Evolutionary conservation across 30 jellyfish, hydroid and myxozoan species (phyloP), one percentile per base, ranked within the genome.

Genomic region (Chironex yamaguchii): DNA sequence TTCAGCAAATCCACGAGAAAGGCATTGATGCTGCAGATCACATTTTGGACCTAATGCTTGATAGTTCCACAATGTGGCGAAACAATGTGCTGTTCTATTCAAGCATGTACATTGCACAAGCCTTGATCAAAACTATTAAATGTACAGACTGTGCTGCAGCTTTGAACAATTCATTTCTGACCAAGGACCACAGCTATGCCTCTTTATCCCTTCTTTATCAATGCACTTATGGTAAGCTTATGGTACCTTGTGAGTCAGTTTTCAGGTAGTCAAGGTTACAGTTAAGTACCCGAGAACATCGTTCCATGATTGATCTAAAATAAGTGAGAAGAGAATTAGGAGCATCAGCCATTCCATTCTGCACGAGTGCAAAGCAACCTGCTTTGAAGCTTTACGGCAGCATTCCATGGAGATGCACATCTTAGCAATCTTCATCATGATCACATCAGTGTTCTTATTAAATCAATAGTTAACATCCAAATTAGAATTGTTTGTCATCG

Each of bases 121-220:
- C 42, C 17, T 1, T 2, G 49, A 27, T 29, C 24, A 52, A 21
- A 4, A 72, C 3, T 49, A 35, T 49, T 49, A 72, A 72, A 48
- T 72, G 86, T 51, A 73, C 81, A 22, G 48, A 48, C 1, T 72
- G 82, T 49, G 76, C 86, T 25, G 42, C 76, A 1, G 81, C 86
- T 35, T 31, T 72, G 14, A 30, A 68, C 35, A 21, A 68, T n/a
- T 31, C 73, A 58, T n/a, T n/a, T n/a, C n/a, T n/a, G n/a, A n/a
- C n/a, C n/a, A n/a, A n/a, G n/a, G n/a, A n/a, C n/a, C n/a, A n/a
- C n/a, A n/a, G n/a, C n/a, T n/a, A n/a, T n/a, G n/a, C n/a, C n/a
- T n/a, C n/a, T n/a, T n/a, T n/a, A n/a, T n/a, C n/a, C 23, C 85
- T 71, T 50, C 42, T 71, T 36, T 36, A 70, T 2, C 35, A 30